Evolutionary conservation across 2,797 vertebrate species (phyloP), one percentile per base, ranked within the genome.

Genomic region (Manis crassicaudata): DNA sequence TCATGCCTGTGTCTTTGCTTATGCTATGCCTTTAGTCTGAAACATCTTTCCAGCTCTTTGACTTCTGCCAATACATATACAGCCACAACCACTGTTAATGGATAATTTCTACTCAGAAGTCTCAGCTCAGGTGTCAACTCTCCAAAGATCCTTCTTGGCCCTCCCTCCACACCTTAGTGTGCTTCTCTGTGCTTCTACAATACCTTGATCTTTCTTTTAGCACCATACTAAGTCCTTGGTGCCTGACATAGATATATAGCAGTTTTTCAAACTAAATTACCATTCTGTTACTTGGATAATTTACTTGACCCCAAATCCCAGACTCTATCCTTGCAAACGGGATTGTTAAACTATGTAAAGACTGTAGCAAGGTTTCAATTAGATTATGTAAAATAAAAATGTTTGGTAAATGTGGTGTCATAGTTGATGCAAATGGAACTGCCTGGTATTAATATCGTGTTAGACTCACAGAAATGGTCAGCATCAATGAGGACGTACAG

Each of bases 311-410:
- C 52, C 10, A 37, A 23, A 58, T 35, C 2, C 21, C 29, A 58
- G 16, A 27, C 18, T 94, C 29, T 56, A 43, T 16, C 23, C 23
- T 88, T 54, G 7, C 67, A 63, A 84, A 62, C 5, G 11, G 20
- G 11, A 6, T 32, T 46, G 29, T 25, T 80, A 62, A 63, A 88
- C 6, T 35, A 73, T 43, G 67, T 37, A n/a, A 84, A 72, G n/a
- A 62, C 0, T 6, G 32, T 58, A 50, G 37, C 25, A 21, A 50
- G 35, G 25, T 73, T 84, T 85, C 50, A 40, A 13, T 13, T 70
- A 62, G 62, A 50, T 82, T 62, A 82, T 43, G 10, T 72, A 90
- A 92, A 93, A 52, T 43, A 62, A 81, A 67, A 77, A 29, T 85
- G 16, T 8, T 52, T 25, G 21, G 5, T 17, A 81, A 35, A 76